These are phyloP conservation scores for Limenitis camilla DNA, from an alignment of 2,888 invertebrate genomes.

Conservation along the genomic window DNA sequence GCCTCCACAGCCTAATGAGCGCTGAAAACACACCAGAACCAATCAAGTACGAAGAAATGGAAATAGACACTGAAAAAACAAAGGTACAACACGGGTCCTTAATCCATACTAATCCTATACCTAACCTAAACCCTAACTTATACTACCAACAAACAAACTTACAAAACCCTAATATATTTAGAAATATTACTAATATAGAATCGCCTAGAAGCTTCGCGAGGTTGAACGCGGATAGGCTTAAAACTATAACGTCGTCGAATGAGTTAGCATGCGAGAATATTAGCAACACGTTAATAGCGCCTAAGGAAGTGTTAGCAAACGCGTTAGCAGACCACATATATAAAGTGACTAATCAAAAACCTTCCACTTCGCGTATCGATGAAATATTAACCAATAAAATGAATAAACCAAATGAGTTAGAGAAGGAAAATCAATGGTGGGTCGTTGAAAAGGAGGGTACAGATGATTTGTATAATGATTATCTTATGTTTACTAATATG, in stretches of 20 bases:
- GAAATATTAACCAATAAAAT: slow-evolving; percentile 68
- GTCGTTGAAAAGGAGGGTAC: slow-evolving; percentile 42
- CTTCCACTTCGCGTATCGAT: slow-evolving; percentile 62
- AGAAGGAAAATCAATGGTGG: slow-evolving; percentile 65
- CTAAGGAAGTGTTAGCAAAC: slow-evolving; percentile 62
- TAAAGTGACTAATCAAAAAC: slow-evolving; percentile 71
- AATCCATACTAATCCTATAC: slow-evolving; percentile 60
- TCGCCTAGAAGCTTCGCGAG: slow-evolving; percentile 58
- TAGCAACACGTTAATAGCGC: slow-evolving; percentile 50
- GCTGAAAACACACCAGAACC: slow-evolving; percentile 58
- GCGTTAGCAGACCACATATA: slow-evolving; percentile 67
- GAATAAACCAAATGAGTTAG: slow-evolving; percentile 34
- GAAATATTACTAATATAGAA: slow-evolving; percentile 57
- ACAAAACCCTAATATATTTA: slow-evolving; percentile 38
- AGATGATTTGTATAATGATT: slow-evolving; percentile 54
- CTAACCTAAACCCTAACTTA: slow-evolving; percentile 38
- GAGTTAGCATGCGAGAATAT: slow-evolving; percentile 48
- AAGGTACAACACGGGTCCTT: slow-evolving; percentile 74
- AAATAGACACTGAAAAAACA: slow-evolving; percentile 58
- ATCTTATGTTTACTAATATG: slow-evolving; percentile 46
- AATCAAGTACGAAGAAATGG: slow-evolving; percentile 49
- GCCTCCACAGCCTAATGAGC: slow-evolving; percentile 71
- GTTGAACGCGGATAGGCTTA: slow-evolving; percentile 60
- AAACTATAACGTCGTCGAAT: slow-evolving; percentile 51
- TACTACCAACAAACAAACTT: slow-evolving; percentile 30